Evolutionary conservation across 2,888 invertebrate genomes (phyloP).

Genomic region (Stegophylla sp.): DNA sequence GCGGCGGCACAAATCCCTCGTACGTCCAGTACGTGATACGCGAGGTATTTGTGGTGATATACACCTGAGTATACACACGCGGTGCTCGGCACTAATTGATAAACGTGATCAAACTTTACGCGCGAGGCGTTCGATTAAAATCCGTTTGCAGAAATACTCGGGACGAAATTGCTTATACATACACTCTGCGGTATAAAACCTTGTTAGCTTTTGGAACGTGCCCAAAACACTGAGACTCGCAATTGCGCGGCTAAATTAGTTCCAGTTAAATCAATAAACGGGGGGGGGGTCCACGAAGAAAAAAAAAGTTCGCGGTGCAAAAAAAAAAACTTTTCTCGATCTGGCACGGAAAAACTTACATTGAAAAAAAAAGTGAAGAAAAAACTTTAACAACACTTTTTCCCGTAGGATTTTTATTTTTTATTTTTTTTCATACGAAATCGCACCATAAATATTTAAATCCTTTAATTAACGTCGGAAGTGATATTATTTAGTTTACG

Average conservation of each 20-base stretch:
- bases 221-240: slow-evolving; percentile 26
- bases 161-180: slow-evolving; percentile 15
- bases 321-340: not conserved
- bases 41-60: not conserved
- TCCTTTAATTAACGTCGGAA: slow-evolving; percentile 6
- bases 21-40: not conserved
- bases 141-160: not conserved
- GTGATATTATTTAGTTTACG: slow-evolving; percentile 9
- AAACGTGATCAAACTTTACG: slow-evolving; percentile 33
- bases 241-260: slow-evolving; percentile 35
- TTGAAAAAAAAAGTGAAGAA: not conserved
- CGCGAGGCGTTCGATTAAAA: slow-evolving; percentile 12
- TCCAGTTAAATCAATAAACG: slow-evolving; percentile 40
- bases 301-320: not conserved
- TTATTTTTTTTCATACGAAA: no score
- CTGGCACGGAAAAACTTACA: not conserved
- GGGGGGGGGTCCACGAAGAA: not conserved
- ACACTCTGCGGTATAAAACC: slow-evolving; percentile 13
- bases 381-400: not conserved
- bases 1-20: not conserved
- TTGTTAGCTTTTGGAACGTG: slow-evolving; percentile 17
- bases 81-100: slow-evolving; percentile 4
- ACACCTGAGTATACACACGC: not conserved
- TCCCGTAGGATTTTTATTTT: not conserved
- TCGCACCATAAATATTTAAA: not conserved